Conservation (phyloP, 2,113 vertebrate species). For the Talpa occidentalis region DNA sequence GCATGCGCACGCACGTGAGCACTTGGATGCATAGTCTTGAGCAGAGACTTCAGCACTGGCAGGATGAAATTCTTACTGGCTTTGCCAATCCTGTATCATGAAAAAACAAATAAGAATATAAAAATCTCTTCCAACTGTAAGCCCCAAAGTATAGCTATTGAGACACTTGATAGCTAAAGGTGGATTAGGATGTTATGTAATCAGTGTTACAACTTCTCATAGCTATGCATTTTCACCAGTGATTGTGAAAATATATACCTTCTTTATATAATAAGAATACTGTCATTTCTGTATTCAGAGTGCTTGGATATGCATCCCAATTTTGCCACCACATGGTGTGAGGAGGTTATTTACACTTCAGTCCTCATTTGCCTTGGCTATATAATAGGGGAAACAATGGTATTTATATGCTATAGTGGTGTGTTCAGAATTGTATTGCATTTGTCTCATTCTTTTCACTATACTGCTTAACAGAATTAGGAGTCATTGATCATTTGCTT, state of each 20-base stretch:
- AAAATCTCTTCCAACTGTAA: background rate
- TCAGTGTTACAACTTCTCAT: background rate
- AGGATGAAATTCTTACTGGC: background rate
- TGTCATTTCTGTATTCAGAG: background rate
- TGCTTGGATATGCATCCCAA: background rate
- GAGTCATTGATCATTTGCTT: background rate
- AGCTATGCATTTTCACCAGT: background rate
- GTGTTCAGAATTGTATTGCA: background rate
- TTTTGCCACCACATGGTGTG: background rate
- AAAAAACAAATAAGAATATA: too few species aligned
- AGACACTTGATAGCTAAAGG: background rate
- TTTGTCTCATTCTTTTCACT: background rate
- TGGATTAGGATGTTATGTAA: background rate
- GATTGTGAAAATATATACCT: background rate
- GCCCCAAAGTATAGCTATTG: background rate
- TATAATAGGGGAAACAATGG: background rate
- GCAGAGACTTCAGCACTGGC: background rate
- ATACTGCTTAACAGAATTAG: background rate
- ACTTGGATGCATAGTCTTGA: background rate
- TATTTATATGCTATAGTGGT: background rate
- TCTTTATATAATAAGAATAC: background rate
- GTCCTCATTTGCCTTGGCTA: background rate
- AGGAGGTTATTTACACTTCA: background rate
- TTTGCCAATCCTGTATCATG: too few species aligned
- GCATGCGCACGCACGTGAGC: too few species aligned